phyloP scores from a whole-genome alignment of 1,140 invertebrate genomes.

The Aphidius ervi region DNA sequence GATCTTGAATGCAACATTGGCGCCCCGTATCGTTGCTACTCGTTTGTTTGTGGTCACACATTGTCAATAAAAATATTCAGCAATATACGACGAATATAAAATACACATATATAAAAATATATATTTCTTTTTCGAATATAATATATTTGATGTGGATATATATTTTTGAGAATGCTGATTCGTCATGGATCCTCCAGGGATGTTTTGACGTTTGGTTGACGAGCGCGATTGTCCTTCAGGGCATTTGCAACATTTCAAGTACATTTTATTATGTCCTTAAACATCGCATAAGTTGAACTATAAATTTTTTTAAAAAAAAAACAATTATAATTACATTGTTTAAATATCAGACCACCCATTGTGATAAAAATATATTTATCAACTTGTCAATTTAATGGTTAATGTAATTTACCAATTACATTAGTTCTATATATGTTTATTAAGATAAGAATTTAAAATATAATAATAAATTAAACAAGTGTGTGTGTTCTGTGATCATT shows the following conservation, averaged over 20 bases:
- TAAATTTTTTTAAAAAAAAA: no score
- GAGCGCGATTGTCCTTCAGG: slow-evolving; percentile 49
- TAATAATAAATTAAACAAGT: no score
- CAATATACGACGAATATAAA: not conserved
- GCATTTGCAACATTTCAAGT: slow-evolving; percentile 27
- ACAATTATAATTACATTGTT: no score
- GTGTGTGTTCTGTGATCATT: no score
- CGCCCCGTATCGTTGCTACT: slow-evolving; percentile 51
- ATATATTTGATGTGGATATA: slow-evolving; percentile 7
- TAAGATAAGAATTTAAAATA: no score
- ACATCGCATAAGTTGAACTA: no score
- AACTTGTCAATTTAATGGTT: slow-evolving; percentile 33
- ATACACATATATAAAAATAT: not conserved
- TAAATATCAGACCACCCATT: slow-evolving; percentile 34
- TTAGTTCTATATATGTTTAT: not conserved
- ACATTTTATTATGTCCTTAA: slow-evolving; percentile 8
- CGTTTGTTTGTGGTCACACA: slow-evolving; percentile 54
- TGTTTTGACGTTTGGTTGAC: slow-evolving; percentile 53
- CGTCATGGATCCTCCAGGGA: slow-evolving; percentile 48
- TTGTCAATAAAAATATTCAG: slow-evolving; percentile 28
- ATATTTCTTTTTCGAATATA: not conserved
- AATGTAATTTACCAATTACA: slow-evolving; percentile 35
- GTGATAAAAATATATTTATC: slow-evolving; percentile 27
- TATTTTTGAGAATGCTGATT: slow-evolving; percentile 44
- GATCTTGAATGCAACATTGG: slow-evolving; percentile 46